Conservation (phyloP, 2,113 vertebrate species). For the Boulengeromyrus knoepffleri region DNA sequence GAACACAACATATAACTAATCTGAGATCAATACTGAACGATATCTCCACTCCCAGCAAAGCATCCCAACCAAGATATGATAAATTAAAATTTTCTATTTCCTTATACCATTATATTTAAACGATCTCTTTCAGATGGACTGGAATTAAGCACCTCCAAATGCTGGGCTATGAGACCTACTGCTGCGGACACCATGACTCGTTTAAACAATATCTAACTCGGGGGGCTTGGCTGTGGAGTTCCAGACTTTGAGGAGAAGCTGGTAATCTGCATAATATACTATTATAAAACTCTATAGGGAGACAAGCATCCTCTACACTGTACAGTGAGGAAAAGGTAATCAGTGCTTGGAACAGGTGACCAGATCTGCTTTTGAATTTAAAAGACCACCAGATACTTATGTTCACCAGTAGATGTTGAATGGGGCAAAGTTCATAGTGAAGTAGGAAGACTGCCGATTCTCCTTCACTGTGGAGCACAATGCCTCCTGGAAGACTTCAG, state of each 20-base stretch:
- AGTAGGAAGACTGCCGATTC: not conserved
- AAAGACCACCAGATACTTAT: not conserved
- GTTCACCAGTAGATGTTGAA: not conserved
- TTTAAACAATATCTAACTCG: not conserved
- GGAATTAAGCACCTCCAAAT: not conserved
- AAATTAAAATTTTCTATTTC: not conserved
- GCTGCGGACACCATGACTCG: not conserved
- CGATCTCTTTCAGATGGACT: not conserved
- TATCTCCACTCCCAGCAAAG: not conserved
- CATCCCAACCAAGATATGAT: not conserved
- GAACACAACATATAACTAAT: not conserved
- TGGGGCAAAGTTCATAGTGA: not conserved
- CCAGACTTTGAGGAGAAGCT: not conserved
- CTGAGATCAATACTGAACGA: not conserved
- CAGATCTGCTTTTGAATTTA: not conserved
- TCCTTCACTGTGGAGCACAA: not conserved
- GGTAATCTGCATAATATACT: not conserved
- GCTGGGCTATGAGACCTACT: not conserved
- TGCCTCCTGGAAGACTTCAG: not conserved
- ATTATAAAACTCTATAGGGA: not conserved
- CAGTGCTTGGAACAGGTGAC: not conserved
- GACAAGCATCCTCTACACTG: not conserved
- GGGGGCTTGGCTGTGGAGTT: not conserved
- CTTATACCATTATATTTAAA: not conserved
- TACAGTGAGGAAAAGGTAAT: not conserved